Evolutionary conservation across 2,113 vertebrate species (phyloP).

Genomic region (Dolichallabes microphthalmus): DNA sequence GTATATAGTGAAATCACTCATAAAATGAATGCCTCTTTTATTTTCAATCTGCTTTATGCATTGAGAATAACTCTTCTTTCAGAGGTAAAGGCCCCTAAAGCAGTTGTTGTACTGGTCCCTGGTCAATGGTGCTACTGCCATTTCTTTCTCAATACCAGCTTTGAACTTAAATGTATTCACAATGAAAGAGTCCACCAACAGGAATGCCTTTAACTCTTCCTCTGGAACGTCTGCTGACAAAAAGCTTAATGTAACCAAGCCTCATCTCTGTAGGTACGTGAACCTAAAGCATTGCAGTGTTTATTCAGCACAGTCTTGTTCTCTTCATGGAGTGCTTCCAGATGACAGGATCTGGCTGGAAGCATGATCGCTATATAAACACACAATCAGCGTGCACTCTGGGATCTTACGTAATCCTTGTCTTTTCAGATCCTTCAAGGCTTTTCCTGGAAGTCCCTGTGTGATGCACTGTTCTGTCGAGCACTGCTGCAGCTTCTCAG

Average conservation of each 20-base stretch:
- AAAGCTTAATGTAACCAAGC: not conserved
- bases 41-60: not conserved
- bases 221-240: not conserved
- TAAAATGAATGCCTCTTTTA: too few species aligned
- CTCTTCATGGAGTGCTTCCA: constrained; percentile 17
- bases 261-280: not conserved
- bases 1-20: too few species aligned
- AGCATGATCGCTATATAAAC: constrained; percentile 17
- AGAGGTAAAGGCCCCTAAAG: not conserved
- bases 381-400: constrained; percentile 5
- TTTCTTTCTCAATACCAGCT: not conserved
- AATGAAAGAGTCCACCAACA: not conserved
- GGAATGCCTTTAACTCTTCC: not conserved
- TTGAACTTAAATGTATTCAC: not conserved
- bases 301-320: constrained; percentile 19
- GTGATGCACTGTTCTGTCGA: not conserved
- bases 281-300: not conserved
- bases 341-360: constrained; percentile 23
- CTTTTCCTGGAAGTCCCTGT: constrained; percentile 1
- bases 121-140: not conserved
- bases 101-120: not conserved
- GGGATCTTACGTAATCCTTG: constrained; percentile 11
- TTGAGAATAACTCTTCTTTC: not conserved
- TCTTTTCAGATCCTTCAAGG: not conserved
- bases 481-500: not conserved